Conservation (phyloP, 92 coral and sea anemone genomes). For the Phymanthus crucifer region DNA sequence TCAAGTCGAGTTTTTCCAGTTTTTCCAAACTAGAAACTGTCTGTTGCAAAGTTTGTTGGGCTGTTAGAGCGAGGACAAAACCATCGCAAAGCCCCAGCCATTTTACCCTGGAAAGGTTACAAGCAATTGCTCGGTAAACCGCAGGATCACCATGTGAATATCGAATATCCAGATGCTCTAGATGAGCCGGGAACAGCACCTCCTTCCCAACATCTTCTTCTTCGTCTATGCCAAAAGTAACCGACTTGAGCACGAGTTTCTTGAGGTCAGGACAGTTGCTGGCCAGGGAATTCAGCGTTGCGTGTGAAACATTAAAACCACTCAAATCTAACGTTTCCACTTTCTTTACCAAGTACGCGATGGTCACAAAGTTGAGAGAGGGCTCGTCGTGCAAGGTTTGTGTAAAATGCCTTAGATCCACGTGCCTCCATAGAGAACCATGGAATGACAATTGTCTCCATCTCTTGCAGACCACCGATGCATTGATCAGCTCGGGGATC, state of each 20-base stretch:
- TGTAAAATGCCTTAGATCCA: conserved; percentile 56
- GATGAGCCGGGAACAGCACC: background rate
- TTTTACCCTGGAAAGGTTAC: conserved; percentile 37
- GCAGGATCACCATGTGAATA: conserved; percentile 59
- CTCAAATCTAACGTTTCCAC: conserved; percentile 48
- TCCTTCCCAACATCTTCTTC: background rate
- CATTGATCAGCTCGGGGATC: conserved; percentile 46
- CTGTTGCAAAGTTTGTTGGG: conserved; percentile 16
- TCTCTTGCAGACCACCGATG: conserved; percentile 56
- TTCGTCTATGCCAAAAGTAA: conserved; percentile 15
- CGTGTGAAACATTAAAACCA: conserved; percentile 45
- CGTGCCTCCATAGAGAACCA: conserved; percentile 55
- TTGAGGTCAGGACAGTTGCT: conserved; percentile 48
- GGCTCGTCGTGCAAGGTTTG: conserved; percentile 32
- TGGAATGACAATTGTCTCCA: conserved; percentile 65
- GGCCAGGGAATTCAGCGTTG: conserved; percentile 43
- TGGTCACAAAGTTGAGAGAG: conserved; percentile 17
- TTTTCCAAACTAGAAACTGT: conserved; percentile 41
- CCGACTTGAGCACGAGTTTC: conserved; percentile 54
- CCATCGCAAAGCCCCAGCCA: conserved; percentile 80
- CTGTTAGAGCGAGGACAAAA: conserved; percentile 43
- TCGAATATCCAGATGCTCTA: conserved; percentile 55
- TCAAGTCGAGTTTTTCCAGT: conserved; percentile 61
- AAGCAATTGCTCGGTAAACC: conserved; percentile 59
- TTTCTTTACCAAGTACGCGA: conserved; percentile 2